These are phyloP conservation scores for Nasonia oneida DNA, from an alignment of 2,888 invertebrate species.

Conservation along the genomic window DNA sequence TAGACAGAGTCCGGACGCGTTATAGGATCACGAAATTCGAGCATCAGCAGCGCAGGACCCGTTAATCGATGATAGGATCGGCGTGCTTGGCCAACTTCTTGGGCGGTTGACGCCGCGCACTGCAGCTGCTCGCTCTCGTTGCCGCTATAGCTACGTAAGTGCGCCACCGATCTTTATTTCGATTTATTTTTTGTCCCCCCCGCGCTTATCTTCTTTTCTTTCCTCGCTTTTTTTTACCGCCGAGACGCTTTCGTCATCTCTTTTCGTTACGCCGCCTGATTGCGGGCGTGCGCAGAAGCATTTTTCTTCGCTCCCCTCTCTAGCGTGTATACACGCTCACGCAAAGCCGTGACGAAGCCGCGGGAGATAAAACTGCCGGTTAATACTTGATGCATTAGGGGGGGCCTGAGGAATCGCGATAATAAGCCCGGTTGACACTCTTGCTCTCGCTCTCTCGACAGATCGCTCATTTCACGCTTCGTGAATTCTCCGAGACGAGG, in stretches of 20 bases:
- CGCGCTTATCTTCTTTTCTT: conserved; percentile 62
- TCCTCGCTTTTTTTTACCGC: conserved; percentile 24
- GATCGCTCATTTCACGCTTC: conserved; percentile 65
- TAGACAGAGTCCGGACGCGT: conserved; percentile 65
- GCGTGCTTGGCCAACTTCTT: conserved; percentile 66
- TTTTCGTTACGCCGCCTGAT: conserved; percentile 63
- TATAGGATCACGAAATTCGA: conserved; percentile 75
- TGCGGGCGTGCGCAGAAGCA: conserved; percentile 33
- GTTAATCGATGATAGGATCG: conserved; percentile 76
- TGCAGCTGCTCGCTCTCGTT: neutral
- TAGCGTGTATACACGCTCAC: neutral
- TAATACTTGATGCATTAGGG: conserved; percentile 30
- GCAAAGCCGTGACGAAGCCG: conserved; percentile 36
- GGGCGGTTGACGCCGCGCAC: conserved; percentile 62
- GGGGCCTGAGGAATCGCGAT: conserved; percentile 50
- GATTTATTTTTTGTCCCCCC: conserved; percentile 53
- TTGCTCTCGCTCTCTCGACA: conserved; percentile 60
- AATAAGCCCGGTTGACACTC: conserved; percentile 66
- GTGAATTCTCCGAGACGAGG: conserved; percentile 63
- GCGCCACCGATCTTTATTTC: conserved; percentile 38
- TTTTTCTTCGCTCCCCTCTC: neutral
- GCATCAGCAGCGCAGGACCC: conserved; percentile 63
- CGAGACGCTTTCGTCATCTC: conserved; percentile 54
- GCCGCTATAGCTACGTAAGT: conserved; percentile 10
- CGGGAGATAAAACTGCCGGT: conserved; percentile 3